Conservation (phyloP, 2,888 invertebrate species). For the Prenolepis imparis region DNA sequence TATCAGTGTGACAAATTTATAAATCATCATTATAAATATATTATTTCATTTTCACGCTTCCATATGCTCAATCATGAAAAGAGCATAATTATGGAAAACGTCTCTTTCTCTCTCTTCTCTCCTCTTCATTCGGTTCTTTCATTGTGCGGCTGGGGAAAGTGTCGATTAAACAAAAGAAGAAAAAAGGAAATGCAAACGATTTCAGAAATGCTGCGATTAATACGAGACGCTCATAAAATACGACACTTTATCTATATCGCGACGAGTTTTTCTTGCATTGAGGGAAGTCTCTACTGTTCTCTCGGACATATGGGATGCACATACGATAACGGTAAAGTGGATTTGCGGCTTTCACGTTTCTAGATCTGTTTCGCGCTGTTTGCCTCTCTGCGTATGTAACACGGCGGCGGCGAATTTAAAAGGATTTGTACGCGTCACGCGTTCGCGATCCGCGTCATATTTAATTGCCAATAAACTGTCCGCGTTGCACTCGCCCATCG, state of each 20-base stretch:
- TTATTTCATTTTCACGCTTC: not conserved
- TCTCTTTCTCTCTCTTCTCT: conserved; percentile 25
- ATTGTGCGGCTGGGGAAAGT: conserved; percentile 45
- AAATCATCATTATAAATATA: not conserved
- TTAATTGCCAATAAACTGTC: conserved; percentile 77
- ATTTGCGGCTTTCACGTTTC: conserved; percentile 21
- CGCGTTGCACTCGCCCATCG: conserved; percentile 18
- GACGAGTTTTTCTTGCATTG: not conserved
- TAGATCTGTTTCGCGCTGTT: conserved; percentile 41
- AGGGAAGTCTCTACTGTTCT: not conserved
- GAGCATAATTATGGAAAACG: not conserved
- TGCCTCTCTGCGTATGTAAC: not conserved
- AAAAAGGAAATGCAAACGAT: conserved; percentile 38
- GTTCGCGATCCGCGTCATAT: conserved; percentile 71
- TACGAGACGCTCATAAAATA: conserved; percentile 13
- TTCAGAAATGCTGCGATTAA: conserved; percentile 44
- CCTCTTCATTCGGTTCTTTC: conserved; percentile 40
- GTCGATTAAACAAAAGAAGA: conserved; percentile 27
- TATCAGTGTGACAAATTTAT: not conserved
- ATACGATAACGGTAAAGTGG: conserved; percentile 24
- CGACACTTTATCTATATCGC: conserved; percentile 11
- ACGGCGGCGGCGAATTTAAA: conserved; percentile 73
- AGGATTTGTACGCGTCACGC: conserved; percentile 55
- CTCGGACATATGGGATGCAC: not conserved
- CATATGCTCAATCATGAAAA: not conserved